phyloP scores from a whole-genome alignment of 2,888 invertebrate genomes.

The Drosophila imparisetae region DNA sequence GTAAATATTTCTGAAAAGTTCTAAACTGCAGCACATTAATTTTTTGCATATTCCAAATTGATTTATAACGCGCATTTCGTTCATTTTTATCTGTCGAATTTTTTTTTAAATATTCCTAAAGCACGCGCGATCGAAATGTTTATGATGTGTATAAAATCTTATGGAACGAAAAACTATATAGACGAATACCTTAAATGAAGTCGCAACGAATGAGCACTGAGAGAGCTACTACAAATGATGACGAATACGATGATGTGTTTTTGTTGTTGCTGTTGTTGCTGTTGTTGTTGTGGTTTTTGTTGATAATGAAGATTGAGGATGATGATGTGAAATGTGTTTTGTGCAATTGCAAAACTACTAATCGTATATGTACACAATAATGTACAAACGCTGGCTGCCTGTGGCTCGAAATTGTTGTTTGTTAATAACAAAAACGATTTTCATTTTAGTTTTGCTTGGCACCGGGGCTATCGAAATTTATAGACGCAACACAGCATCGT shows the following conservation, averaged over 20 bases:
- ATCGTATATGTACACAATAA: slow-evolving; percentile 9
- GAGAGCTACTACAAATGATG: slow-evolving; percentile 11
- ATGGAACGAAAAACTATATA: slow-evolving; percentile 2
- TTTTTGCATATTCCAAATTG: slow-evolving; percentile 42
- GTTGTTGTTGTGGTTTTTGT: slow-evolving; percentile 10
- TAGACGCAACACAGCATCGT: slow-evolving; percentile 53
- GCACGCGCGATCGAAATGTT: slow-evolving; percentile 50
- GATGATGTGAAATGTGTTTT: slow-evolving; percentile 41
- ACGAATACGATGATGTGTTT: slow-evolving; percentile 14
- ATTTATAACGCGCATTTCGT: slow-evolving; percentile 62
- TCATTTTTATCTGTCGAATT: slow-evolving; percentile 54
- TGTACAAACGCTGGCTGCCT: slow-evolving; percentile 10
- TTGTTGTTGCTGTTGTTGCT: slow-evolving; percentile 23
- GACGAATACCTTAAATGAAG: slow-evolving; percentile 36
- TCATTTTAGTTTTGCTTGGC: slow-evolving; percentile 52
- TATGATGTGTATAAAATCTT: slow-evolving; percentile 33
- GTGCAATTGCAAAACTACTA: slow-evolving; percentile 55
- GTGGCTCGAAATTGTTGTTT: slow-evolving; percentile 35
- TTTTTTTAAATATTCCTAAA: slow-evolving; percentile 3
- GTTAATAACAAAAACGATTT: slow-evolving; percentile 63
- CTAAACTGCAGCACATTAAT: slow-evolving; percentile 20
- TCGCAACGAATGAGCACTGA: slow-evolving; percentile 1
- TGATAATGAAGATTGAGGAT: slow-evolving; percentile 33
- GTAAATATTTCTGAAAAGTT: slow-evolving; percentile 27
- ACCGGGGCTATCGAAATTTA: slow-evolving; percentile 61